Evolutionary conservation across 2,797 vertebrate genomes (phyloP), one percentile per base, ranked within the genome.

Genomic region (Hydrolagus colliei): DNA sequence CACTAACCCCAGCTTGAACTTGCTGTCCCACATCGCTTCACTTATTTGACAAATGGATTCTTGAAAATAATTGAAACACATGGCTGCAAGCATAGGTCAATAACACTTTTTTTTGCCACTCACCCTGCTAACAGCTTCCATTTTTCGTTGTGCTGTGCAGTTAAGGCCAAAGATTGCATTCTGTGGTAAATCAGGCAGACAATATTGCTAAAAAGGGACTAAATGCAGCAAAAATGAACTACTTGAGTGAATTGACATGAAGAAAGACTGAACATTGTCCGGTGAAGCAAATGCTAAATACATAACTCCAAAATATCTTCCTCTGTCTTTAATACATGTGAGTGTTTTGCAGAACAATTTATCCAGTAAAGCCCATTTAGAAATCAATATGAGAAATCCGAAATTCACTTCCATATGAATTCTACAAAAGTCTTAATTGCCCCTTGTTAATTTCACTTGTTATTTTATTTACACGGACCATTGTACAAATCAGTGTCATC

Each of bases 1-100:
- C 96, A 96, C 93, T 97, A 97, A 97, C 96, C 97, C 96, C 94
- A 95, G 95, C 93, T 95, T 98, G 97, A 98, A 98, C 97, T 95
- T 96, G 92, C 92, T 92, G 91, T 94, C 95, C 94, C 93, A 94
- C 92, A 95, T 96, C 94, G 94, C 95, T 96, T 95, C 92, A 95
- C 95, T 95, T 94, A 95, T 94, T 96, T 98, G 97, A 98, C 96
- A 97, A 98, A 98, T 97, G 96, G 96, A 95, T 95, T 95, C 95
- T 93, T 91, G 95, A 96, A 96, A 97, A 98, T 98, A 98, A 98
- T 96, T 97, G 97, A 98, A 98, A 97, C 96, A 97, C 97, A 97
- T 97, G 96, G 96, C 96, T 97, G 97, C 96, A 96, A 96, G 95
- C 93, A 91, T 95, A 98, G 96, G 96, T 99, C 97, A 99, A 97